phyloP scores from a whole-genome alignment of 2,888 invertebrate genomes.

The Diaphora mendica region DNA sequence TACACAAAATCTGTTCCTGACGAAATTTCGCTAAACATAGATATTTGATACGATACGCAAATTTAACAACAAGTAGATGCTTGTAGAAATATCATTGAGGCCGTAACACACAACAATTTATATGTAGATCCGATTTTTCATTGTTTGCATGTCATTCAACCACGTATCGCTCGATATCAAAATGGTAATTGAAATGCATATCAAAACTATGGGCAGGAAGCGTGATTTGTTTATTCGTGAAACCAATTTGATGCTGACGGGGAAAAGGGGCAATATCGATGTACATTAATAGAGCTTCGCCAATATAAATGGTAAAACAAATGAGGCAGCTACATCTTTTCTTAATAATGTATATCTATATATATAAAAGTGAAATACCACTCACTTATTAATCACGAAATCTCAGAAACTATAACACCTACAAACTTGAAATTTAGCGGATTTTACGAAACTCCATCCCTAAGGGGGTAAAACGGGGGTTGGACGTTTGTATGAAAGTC shows the following conservation, averaged over 20 bases:
- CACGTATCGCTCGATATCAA: constrained; percentile 15
- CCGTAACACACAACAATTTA: neutral
- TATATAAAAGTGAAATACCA: too few relatives aligned
- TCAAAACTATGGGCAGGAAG: constrained; percentile 19
- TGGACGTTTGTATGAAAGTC: too few relatives aligned
- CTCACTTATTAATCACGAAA: too few relatives aligned
- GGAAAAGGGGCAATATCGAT: too few relatives aligned
- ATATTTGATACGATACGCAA: too few relatives aligned
- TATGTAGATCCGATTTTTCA: neutral
- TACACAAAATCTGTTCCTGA: neutral
- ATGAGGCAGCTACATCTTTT: constrained; percentile 2
- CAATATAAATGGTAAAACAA: constrained; percentile 53
- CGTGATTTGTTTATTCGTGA: constrained; percentile 26
- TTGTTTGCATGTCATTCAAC: neutral
- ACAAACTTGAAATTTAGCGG: too few relatives aligned
- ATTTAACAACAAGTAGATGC: neutral
- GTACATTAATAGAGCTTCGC: constrained; percentile 13
- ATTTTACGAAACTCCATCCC: too few relatives aligned
- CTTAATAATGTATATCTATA: too few relatives aligned
- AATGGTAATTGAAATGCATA: constrained; percentile 29
- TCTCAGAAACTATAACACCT: too few relatives aligned
- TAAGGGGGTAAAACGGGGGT: too few relatives aligned
- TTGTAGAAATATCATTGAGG: neutral
- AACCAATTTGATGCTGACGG: neutral
- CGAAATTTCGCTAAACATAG: too few relatives aligned